Base-by-base conservation (phyloP, 2,888 invertebrate species). In the Marasmarcha lunaedactyla region DNA sequence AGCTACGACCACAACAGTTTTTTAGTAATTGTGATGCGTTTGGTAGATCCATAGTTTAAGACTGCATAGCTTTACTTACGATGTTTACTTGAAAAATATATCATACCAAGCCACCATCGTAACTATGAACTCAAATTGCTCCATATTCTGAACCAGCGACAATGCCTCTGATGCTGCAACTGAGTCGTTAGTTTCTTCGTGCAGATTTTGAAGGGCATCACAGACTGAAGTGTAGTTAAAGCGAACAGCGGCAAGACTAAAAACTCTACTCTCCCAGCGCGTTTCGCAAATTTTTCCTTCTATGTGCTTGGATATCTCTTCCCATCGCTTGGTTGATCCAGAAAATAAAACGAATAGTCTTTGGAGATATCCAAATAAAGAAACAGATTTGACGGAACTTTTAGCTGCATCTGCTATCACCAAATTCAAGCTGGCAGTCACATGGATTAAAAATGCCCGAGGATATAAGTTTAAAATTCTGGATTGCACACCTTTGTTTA, bases 81-180 rank as follows among this genome's bases (percentile, higher is more conserved):
- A 46, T 10, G 39, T 49, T 47, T 12, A 46, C 43, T 39, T 46
- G 39, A 38, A 42, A 45, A 42, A 47, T 47, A 59, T 52, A 12
- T 57, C 57, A 48, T 59, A 59, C 55, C 56, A 59, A 49, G 55
- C 49, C 40, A 58, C 49, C 43, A 57, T 46, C 41, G 55, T 53
- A 44, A 52, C 46, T 43, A 57, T 46, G 44, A 60, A 56, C 38
- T 49, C 45, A 36, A 47, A 44, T 40, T 44, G 38, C 43, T 44
- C 40, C 40, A 50, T 11, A 38, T 42, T 39, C 39, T 42, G 41
- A 15, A 33, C 39, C 41, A 47, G 44, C 42, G 46, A 44, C 39
- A 38, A 42, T 41, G 41, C 42, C 42, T 45, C 43, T 46, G 44
- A 41, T 42, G 44, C 46, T 47, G 42, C 42, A 44, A 42, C 44